Conservation (phyloP, 2,113 vertebrate genomes). For the Diglossa brunneiventris region DNA sequence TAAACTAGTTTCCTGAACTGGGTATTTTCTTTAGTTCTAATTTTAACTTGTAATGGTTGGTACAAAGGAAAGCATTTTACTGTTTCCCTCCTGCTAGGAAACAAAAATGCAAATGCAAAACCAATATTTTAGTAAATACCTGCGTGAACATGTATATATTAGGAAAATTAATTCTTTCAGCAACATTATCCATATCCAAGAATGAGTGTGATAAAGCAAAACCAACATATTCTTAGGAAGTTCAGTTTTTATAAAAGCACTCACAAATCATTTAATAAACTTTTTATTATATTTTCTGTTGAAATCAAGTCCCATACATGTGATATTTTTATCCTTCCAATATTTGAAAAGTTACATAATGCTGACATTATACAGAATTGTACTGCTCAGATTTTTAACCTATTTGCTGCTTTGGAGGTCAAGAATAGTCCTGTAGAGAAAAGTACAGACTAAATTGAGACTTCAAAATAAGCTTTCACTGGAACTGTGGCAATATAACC, state of each 20-base stretch:
- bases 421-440: not conserved
- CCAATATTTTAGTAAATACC: not conserved
- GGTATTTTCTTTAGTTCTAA: not conserved
- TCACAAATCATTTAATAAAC: not conserved
- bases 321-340: not conserved
- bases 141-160: not conserved
- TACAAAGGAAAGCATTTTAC: not conserved
- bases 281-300: not conserved
- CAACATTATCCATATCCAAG: constrained; percentile 18
- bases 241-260: not conserved
- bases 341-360: not conserved
- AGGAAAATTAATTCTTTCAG: constrained; percentile 51
- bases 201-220: constrained; percentile 53
- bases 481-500: not conserved
- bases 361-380: not conserved
- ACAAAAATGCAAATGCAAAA: constrained; percentile 12
- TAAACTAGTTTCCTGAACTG: not conserved
- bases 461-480: not conserved
- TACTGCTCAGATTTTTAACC: not conserved
- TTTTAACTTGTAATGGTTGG: not conserved
- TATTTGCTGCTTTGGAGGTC: not conserved
- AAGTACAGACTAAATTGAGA: not conserved
- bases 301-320: not conserved
- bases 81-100: not conserved
- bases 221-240: constrained; percentile 24